phyloP scores from a whole-genome alignment of 2,113 vertebrate genomes.

The Osmerus mordax region DNA sequence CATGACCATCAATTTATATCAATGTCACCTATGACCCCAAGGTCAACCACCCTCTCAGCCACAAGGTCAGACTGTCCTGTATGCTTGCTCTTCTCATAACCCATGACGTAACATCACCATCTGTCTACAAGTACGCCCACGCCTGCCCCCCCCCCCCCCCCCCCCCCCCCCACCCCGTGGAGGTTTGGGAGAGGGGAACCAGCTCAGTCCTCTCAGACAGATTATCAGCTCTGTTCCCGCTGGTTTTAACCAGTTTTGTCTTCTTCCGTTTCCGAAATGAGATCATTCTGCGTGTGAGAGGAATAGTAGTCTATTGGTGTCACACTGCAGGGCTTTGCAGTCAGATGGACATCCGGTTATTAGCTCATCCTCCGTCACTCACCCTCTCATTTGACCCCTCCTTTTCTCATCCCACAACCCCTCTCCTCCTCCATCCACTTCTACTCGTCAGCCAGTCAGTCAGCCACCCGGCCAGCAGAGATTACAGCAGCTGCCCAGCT shows the following conservation, averaged over 20 bases:
- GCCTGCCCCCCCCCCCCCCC: slow-evolving; percentile 21
- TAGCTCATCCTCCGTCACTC: no score
- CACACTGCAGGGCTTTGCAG: no score
- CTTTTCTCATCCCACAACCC: background rate
- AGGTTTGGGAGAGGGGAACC: background rate
- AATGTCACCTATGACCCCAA: background rate
- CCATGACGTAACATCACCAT: slow-evolving; percentile 24
- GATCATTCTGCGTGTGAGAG: background rate
- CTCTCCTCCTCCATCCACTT: slow-evolving; percentile 18
- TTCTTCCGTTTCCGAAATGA: background rate
- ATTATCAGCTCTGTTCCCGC: background rate
- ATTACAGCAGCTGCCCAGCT: slow-evolving; percentile 40
- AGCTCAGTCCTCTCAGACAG: background rate
- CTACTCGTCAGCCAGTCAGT: slow-evolving; percentile 20
- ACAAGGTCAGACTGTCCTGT: background rate
- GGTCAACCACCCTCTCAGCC: background rate
- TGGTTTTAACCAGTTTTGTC: background rate
- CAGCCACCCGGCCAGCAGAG: background rate
- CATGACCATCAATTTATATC: no score
- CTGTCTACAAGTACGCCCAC: slow-evolving; percentile 36
- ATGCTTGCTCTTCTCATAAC: background rate
- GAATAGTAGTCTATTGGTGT: no score
- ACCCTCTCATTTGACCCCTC: no score
- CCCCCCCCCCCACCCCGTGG: background rate
- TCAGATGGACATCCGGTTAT: no score